Conservation (phyloP, 2,888 invertebrate species). For the Trichacis sp. region DNA sequence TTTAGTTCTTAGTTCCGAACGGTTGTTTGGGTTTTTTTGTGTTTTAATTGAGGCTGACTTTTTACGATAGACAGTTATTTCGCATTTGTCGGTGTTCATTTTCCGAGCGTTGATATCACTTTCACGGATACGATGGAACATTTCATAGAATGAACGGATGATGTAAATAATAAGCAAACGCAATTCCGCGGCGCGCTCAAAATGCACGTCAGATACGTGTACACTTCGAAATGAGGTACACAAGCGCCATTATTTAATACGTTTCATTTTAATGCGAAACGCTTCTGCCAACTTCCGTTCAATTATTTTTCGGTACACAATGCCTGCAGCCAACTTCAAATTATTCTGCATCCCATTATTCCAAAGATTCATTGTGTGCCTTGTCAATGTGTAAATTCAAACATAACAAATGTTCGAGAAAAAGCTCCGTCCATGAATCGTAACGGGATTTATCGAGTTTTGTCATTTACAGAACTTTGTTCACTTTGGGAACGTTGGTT, state of each 20-base stretch:
- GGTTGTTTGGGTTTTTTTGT: no score
- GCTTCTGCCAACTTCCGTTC: neutral
- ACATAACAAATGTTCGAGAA: neutral
- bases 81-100: no score
- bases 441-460: no score
- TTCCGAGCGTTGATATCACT: no score
- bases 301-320: neutral
- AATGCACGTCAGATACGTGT: neutral
- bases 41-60: no score
- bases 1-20: no score
- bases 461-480: no score
- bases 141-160: neutral
- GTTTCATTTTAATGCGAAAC: neutral
- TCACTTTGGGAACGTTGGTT: no score
- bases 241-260: neutral
- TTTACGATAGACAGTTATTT: no score
- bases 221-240: neutral
- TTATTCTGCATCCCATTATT: neutral
- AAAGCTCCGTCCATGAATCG: no score
- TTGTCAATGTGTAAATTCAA: neutral
- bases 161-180: neutral
- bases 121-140: neutral
- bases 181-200: neutral
- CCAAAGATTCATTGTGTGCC: neutral
- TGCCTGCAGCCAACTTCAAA: neutral